Evolutionary conservation across 2,113 vertebrate species (phyloP).

Genomic region (Mobula hypostoma): DNA sequence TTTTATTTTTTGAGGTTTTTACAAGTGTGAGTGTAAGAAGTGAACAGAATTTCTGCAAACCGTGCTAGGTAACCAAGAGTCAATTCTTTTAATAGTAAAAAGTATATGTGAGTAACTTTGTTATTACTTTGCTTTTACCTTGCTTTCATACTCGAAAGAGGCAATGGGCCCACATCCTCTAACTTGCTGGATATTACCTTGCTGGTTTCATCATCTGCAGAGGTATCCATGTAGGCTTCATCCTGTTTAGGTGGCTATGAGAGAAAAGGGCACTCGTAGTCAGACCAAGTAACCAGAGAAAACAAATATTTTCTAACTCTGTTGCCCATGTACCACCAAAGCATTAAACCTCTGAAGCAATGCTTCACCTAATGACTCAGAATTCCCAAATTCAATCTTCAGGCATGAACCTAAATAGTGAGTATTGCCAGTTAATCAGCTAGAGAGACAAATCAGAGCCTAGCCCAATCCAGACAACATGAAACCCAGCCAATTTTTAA

Average conservation of each 20-base stretch:
- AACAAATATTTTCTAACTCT: neutral
- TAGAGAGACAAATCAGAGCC: neutral
- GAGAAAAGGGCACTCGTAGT: neutral
- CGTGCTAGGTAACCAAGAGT: neutral
- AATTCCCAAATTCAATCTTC: neutral
- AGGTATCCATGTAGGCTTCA: constrained; percentile 43
- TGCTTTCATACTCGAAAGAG: constrained; percentile 72
- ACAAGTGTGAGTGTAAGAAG: neutral
- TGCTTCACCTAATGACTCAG: neutral
- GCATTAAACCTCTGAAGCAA: neutral
- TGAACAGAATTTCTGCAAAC: neutral
- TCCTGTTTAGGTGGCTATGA: constrained; percentile 49
- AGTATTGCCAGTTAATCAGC: neutral
- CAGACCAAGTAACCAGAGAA: neutral
- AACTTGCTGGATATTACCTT: constrained; percentile 35
- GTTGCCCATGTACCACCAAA: too few relatives aligned
- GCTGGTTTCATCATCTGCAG: neutral
- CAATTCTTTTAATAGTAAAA: neutral
- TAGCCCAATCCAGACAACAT: neutral
- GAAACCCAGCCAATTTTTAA: neutral
- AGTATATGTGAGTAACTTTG: neutral
- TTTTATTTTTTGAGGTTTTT: neutral
- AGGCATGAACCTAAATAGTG: neutral
- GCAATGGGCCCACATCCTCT: constrained; percentile 49
- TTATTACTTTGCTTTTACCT: constrained; percentile 57